Percentiles rank a stretch among this genome's conserved stretches.
These are phyloP conservation scores for Diploptera punctata DNA, from an alignment of 2,888 invertebrate species.

Conservation along the genomic window DNA sequence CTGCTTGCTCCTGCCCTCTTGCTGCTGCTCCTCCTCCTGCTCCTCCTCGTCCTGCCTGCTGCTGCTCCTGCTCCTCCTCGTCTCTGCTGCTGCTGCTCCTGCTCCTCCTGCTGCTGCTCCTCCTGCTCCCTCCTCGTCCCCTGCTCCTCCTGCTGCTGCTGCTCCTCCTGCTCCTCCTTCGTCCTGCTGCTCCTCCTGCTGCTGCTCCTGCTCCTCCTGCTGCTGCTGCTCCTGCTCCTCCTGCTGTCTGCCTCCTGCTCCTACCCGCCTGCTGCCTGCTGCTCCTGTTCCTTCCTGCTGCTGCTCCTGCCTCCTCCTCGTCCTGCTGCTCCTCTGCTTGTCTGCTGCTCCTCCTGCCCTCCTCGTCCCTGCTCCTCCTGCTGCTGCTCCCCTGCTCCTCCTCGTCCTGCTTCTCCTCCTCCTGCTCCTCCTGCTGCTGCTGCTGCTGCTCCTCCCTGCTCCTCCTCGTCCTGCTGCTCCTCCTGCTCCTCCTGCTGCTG, in stretches of 20 bases:
- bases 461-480: neutral
- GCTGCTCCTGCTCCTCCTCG: neutral
- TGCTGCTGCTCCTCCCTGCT: neutral
- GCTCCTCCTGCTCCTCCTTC: neutral
- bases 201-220: neutral
- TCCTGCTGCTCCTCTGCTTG: neutral
- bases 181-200: neutral
- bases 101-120: neutral
- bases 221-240: neutral
- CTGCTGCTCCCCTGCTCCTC: neutral
- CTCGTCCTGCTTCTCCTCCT: no score
- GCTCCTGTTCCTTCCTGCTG: neutral
- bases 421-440: neutral
- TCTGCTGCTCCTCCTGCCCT: neutral
- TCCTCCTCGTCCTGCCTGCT: neutral
- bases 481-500: neutral
- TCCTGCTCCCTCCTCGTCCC: neutral
- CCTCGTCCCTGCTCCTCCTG: neutral
- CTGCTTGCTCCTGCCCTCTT: neutral
- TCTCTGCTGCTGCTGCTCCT: neutral
- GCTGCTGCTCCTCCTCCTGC: neutral
- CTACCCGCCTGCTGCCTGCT: neutral
- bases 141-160: neutral
- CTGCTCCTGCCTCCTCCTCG: neutral
- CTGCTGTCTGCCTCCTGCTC: neutral